Evolutionary conservation across 2,797 vertebrate genomes (phyloP).

Genomic region (Hemitrygon akajei): DNA sequence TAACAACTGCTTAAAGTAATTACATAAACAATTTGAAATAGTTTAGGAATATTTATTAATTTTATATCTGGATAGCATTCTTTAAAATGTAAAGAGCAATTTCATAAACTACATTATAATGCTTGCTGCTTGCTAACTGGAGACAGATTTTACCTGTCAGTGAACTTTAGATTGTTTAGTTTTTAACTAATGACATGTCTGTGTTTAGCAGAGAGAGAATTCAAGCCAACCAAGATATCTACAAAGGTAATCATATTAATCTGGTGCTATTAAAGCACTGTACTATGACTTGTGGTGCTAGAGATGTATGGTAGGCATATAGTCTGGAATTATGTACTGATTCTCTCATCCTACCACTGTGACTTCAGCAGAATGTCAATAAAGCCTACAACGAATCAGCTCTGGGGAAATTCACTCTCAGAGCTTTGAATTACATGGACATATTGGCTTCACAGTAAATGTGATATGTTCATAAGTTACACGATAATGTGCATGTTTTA

Average conservation of each 20-base stretch:
- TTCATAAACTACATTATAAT: not conserved
- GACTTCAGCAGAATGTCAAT: not conserved
- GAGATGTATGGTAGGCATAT: not conserved
- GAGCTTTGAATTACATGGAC: not conserved
- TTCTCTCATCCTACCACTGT: not conserved
- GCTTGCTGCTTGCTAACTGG: not conserved
- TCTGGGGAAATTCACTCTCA: not conserved
- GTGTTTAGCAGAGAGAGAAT: not conserved
- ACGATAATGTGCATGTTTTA: not conserved
- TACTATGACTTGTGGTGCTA: not conserved
- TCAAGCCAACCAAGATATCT: not conserved
- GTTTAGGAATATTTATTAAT: not conserved
- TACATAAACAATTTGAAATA: not conserved
- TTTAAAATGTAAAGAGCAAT: not conserved
- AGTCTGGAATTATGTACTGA: not conserved
- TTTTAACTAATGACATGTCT: not conserved
- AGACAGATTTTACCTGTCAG: not conserved
- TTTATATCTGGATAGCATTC: not conserved
- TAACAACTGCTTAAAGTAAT: not conserved
- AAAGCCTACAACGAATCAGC: not conserved
- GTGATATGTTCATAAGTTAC: not conserved
- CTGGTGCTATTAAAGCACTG: not conserved
- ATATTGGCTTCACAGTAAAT: not conserved
- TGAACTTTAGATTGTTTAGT: not conserved
- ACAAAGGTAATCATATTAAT: not conserved